Evolutionary conservation across 2,113 vertebrate genomes (phyloP), one percentile per base, ranked within the genome.

Genomic region (Lagopus leucura): DNA sequence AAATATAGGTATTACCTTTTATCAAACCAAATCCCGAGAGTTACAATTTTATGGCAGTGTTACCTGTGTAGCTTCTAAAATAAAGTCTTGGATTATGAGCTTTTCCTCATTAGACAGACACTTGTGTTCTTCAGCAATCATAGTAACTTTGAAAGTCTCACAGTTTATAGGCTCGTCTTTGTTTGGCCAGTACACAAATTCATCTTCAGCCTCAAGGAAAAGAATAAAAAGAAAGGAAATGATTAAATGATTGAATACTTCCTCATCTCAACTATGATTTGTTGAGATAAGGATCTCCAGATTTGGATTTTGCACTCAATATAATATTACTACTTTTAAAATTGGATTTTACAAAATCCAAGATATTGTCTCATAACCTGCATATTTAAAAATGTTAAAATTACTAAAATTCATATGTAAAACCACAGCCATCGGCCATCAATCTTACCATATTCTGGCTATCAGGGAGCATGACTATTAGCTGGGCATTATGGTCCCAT

Each of bases 1-100:
- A 94, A 86, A 81, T 9, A 13, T 67, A 75, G 38, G 32, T 13
- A 67, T 92, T 92, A 76, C 30, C 43, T 94, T 94, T 93, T 47
- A 76, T 79, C 40, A 95, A 82, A 91, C 74, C 48, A 83, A 90
- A 74, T 81, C 32, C 67, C 8, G 52, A 81, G 13, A 63, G 52
- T 90, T 92, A 57, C 8, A 57, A 27, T 57, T 74, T 94, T 93
- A 86, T 55, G 57, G 74, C 24, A 88, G 10, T 17, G 54, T 90
- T 97, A 99, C 99, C 98, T 99, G 98, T 67, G 98, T 98, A 45
- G 99, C 98, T 97, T 99, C 98, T 96, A 99, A 97, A 57, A 98
- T 97, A 73, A 99, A 99, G 76, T 99, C 98, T 96, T 99, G 99
- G 76, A 99, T 98, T 82, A 98, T 97, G 79, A 99, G 96, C 86